Percentiles rank a stretch among this genome's conserved stretches.
These are phyloP conservation scores for Lates japonicus DNA, from an alignment of 2,797 vertebrate genomes.

Conservation along the genomic window DNA sequence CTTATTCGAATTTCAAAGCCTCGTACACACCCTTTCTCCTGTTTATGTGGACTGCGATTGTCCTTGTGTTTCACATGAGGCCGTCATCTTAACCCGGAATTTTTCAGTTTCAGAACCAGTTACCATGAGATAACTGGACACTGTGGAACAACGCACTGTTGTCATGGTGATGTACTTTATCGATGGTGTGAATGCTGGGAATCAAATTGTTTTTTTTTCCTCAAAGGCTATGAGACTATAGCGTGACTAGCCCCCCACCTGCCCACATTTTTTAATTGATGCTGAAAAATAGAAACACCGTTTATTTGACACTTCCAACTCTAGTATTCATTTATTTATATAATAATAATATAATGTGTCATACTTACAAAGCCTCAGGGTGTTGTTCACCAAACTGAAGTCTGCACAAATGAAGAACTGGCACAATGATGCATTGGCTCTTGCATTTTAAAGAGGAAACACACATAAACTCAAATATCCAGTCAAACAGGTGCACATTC, in stretches of 20 bases:
- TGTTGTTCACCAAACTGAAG: not conserved
- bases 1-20: not conserved
- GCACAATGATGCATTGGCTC: not conserved
- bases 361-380: not conserved
- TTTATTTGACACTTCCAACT: not conserved
- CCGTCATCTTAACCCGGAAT: constrained; percentile 40
- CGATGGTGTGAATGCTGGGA: constrained; percentile 41
- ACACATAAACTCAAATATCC: not conserved
- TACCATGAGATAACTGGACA: constrained; percentile 86
- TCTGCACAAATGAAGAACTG: not conserved
- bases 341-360: too few species aligned
- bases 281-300: not conserved
- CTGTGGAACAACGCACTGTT: constrained; percentile 73
- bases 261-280: constrained; percentile 22
- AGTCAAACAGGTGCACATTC: not conserved
- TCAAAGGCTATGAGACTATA: constrained; percentile 41
- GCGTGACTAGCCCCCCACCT: constrained; percentile 48
- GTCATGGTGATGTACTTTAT: constrained; percentile 77
- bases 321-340: not conserved
- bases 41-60: not conserved
- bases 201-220: constrained; percentile 13
- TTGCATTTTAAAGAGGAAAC: not conserved
- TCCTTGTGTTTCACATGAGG: constrained; percentile 29
- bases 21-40: constrained; percentile 46
- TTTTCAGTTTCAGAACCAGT: constrained; percentile 74